Evolutionary conservation across 2,113 vertebrate genomes (phyloP).

Genomic region (Otis tarda): DNA sequence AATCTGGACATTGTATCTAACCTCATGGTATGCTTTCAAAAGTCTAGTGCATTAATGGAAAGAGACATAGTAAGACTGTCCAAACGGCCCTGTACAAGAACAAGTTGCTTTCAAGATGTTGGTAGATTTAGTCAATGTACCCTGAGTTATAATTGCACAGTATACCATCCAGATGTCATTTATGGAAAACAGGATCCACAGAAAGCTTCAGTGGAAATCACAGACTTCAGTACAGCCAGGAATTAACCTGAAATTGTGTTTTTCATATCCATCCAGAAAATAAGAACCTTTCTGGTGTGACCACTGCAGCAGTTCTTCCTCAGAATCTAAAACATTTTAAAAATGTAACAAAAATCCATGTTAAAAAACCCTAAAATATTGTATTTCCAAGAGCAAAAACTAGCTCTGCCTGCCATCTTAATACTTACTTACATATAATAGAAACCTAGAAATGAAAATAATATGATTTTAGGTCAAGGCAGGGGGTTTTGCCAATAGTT

Average conservation of each 20-base stretch:
- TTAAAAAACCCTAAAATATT: background rate
- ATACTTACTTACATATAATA: background rate
- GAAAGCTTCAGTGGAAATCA: background rate
- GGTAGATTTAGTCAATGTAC: background rate
- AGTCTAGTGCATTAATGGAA: background rate
- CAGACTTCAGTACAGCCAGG: background rate
- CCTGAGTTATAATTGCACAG: background rate
- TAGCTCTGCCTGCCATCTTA: background rate
- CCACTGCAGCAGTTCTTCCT: background rate
- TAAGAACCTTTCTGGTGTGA: background rate
- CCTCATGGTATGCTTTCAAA: background rate
- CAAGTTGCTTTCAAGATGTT: background rate
- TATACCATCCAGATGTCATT: background rate
- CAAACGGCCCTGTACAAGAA: background rate
- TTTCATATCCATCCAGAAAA: background rate
- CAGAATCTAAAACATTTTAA: background rate
- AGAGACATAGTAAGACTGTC: background rate
- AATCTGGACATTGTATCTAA: conserved; percentile 39
- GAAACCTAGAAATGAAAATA: background rate
- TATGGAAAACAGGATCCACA: background rate
- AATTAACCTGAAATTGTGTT: background rate
- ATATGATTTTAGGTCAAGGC: background rate
- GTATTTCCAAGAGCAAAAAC: background rate
- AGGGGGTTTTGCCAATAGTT: background rate
- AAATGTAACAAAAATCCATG: background rate